Percentiles rank a stretch among this genome's conserved stretches.
These are phyloP conservation scores for Nematolebias whitei DNA, from an alignment of 2,113 vertebrate species.

Conservation along the genomic window DNA sequence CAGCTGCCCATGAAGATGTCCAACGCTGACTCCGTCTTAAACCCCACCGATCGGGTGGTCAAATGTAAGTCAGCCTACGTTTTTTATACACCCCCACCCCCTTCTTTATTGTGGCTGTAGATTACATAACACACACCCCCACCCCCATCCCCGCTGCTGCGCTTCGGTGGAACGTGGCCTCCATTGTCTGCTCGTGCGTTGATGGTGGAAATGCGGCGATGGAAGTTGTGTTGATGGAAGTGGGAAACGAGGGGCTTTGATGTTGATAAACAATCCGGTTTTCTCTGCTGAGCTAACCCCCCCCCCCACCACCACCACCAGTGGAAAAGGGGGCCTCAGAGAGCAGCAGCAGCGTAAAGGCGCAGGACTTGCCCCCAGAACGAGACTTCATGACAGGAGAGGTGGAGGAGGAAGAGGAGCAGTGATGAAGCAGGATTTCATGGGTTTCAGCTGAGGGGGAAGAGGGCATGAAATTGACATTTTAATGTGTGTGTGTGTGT, in stretches of 20 bases:
- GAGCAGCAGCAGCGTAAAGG: too few relatives aligned
- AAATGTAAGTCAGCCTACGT: conserved; percentile 80
- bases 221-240: conserved; percentile 50
- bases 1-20: conserved; percentile 87
- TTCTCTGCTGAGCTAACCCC: not conserved
- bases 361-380: too few relatives aligned
- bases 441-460: conserved; percentile 57
- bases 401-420: conserved; percentile 61
- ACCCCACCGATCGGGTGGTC: conserved; percentile 83
- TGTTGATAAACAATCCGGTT: conserved; percentile 68
- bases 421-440: conserved; percentile 86
- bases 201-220: conserved; percentile 42
- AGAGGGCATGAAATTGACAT: conserved; percentile 57
- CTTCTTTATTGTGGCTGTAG: conserved; percentile 1
- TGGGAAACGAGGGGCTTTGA: conserved; percentile 53
- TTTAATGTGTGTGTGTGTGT: too few relatives aligned
- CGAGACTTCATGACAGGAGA: conserved; percentile 5
- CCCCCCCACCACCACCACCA: too few relatives aligned
- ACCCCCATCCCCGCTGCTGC: conserved; percentile 18
- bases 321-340: too few relatives aligned
- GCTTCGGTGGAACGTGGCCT: conserved; percentile 17
- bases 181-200: conserved; percentile 35
- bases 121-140: conserved; percentile 52
- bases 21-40: conserved; percentile 85
- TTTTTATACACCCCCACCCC: not conserved